phyloP scores from a whole-genome alignment of 1,140 invertebrate species.

The Leptinotarsa texana region DNA sequence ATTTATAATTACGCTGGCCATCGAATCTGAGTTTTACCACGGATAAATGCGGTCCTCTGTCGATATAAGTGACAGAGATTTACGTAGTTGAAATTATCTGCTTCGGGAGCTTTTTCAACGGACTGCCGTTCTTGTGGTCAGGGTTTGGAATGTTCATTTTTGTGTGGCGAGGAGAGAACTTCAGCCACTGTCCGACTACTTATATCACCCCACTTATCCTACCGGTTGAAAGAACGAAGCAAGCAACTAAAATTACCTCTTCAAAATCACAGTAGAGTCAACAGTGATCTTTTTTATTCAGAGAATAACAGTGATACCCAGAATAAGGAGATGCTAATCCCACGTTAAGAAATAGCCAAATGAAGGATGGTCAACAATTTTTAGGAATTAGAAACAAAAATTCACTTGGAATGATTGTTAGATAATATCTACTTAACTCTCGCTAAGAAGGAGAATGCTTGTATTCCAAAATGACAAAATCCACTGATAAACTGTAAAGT shows the following conservation, averaged over 20 bases:
- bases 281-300: background rate
- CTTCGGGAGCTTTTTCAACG: constrained; percentile 21
- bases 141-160: background rate
- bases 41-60: constrained; percentile 50
- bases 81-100: constrained; percentile 50
- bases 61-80: constrained; percentile 50
- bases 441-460: too few species aligned
- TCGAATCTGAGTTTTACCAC: constrained; percentile 49
- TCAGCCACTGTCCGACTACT: constrained; percentile 50
- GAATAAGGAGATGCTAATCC: too few species aligned
- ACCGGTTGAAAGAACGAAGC: constrained; percentile 43
- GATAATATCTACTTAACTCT: too few species aligned
- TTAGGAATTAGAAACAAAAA: too few species aligned
- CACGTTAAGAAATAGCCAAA: too few species aligned
- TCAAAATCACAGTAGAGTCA: background rate
- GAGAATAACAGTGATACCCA: too few species aligned
- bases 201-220: constrained; percentile 43
- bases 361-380: too few species aligned
- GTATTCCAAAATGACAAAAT: too few species aligned
- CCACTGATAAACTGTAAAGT: too few species aligned
- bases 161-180: background rate
- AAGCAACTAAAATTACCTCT: constrained; percentile 36
- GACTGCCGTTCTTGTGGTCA: constrained; percentile 24
- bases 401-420: too few species aligned
- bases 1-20: constrained; percentile 52